Evolutionary conservation across 2,797 vertebrate species (phyloP).

Genomic region (Vultur gryphus): DNA sequence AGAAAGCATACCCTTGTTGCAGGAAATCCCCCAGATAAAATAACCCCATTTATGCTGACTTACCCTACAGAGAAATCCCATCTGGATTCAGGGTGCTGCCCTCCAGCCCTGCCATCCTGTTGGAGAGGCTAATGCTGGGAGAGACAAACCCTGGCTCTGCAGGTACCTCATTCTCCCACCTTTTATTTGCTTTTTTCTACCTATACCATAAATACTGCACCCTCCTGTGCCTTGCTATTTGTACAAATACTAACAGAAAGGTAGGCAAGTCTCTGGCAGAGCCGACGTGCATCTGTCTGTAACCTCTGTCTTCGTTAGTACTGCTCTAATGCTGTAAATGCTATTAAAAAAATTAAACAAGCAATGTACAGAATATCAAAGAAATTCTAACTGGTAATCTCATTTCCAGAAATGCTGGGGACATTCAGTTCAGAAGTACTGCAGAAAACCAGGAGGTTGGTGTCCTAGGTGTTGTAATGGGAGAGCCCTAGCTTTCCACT

Average conservation of each 20-base stretch:
- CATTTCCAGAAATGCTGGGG: neutral
- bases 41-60: neutral
- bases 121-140: neutral
- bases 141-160: neutral
- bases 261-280: neutral
- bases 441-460: neutral
- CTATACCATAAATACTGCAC: neutral
- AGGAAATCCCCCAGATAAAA: neutral
- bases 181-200: neutral
- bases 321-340: neutral
- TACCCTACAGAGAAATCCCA: neutral
- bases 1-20: neutral
- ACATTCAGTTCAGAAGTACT: neutral
- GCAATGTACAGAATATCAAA: neutral
- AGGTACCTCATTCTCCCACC: neutral
- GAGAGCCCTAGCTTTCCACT: neutral
- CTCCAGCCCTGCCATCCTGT: neutral
- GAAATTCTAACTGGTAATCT: neutral
- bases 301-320: neutral
- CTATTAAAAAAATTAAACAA: neutral
- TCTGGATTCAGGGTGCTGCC: neutral
- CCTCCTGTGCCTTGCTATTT: neutral
- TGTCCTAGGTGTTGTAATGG: no score
- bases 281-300: fast-evolving
- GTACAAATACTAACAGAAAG: neutral